Base-by-base conservation (phyloP, 2,797 vertebrate species). In the Otus scops region DNA sequence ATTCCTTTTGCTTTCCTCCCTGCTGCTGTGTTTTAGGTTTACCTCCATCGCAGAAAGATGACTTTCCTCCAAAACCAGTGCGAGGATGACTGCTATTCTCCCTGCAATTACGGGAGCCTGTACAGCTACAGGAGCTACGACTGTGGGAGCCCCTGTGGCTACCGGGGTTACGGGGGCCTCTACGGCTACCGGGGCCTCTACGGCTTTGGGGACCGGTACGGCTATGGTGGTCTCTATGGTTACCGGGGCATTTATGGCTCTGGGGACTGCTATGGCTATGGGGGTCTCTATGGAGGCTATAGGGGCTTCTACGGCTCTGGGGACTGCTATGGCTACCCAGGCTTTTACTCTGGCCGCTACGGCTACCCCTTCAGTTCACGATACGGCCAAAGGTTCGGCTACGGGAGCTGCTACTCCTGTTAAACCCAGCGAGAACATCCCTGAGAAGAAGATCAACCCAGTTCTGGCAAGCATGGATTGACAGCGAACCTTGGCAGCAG, bases 41-140 rank as follows among this genome's bases (percentile, higher is more conserved):
- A 3, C 80, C 79, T 75, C 80, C 80, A 6, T 0, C 4, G 1
- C 76, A 76, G 61, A 3, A 94, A 59, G 63, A 96, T 97, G 96
- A 94, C 93, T 81, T 95, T 81, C 86, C 3, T 93, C 76, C 92
- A 92, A 1, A 5, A 64, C 60, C 90, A 65, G 32, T 97, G 81
- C 0, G 95, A 97, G 0, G 94, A 97, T 2, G 94, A 96, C 89
- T 96, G 85, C 89, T 97, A 75, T n/a, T 94, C 83, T 24, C 20
- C 95, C 78, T 91, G 68, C 78, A n/a, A 6, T 21, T 96, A 77
- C 0, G 73, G 95, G 13, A 9, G 51, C 38, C 43, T 71, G 22
- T 91, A 89, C 0, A 16, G 82, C 71, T 88, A 88, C 92, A 61
- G 91, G 10, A 12, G 78, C 60, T 88, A 60, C 0, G 89, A 91